Percentiles rank a stretch among this genome's conserved stretches.
These are phyloP conservation scores for Carlito syrichta DNA, from an alignment of 2,113 vertebrate genomes.

Conservation along the genomic window DNA sequence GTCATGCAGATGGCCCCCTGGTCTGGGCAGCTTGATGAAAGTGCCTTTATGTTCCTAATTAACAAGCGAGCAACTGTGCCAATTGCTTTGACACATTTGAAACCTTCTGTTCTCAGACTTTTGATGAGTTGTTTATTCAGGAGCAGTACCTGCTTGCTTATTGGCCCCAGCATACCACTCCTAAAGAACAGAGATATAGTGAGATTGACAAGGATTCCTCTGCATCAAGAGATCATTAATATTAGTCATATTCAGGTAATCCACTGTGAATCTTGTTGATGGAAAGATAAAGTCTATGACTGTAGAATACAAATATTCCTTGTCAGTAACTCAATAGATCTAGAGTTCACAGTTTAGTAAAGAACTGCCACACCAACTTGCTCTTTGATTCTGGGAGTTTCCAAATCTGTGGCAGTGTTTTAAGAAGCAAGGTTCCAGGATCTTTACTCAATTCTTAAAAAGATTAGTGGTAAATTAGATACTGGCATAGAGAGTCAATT, in stretches of 20 bases:
- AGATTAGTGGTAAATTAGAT: slow-evolving; percentile 74
- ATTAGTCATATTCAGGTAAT: slow-evolving; percentile 59
- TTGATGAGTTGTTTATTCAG: slow-evolving; percentile 80
- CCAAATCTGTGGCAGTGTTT: slow-evolving; percentile 50
- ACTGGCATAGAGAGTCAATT: slow-evolving; percentile 70
- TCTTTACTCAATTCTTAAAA: slow-evolving; percentile 71
- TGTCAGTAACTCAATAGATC: slow-evolving; percentile 80
- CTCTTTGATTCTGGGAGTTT: slow-evolving; percentile 54
- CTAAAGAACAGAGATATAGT: slow-evolving; percentile 51
- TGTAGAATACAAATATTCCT: slow-evolving; percentile 77
- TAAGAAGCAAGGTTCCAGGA: slow-evolving; percentile 58
- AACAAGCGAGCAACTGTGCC: slow-evolving; percentile 74
- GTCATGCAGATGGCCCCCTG: slow-evolving; percentile 76
- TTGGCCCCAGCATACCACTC: slow-evolving; percentile 64
- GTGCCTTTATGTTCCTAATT: slow-evolving; percentile 77
- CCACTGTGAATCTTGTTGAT: slow-evolving; percentile 67
- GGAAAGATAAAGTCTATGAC: slow-evolving; percentile 76
- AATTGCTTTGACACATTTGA: slow-evolving; percentile 74
- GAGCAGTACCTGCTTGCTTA: slow-evolving; percentile 72
- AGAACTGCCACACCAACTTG: slow-evolving; percentile 71
- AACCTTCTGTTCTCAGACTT: slow-evolving; percentile 82
- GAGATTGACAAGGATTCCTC: slow-evolving; percentile 69
- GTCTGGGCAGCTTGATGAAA: slow-evolving; percentile 75
- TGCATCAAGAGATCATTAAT: slow-evolving; percentile 61
- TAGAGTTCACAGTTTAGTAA: slow-evolving; percentile 66